Base-by-base conservation (phyloP, 1,140 invertebrate species). In the Goniozus legneri region DNA sequence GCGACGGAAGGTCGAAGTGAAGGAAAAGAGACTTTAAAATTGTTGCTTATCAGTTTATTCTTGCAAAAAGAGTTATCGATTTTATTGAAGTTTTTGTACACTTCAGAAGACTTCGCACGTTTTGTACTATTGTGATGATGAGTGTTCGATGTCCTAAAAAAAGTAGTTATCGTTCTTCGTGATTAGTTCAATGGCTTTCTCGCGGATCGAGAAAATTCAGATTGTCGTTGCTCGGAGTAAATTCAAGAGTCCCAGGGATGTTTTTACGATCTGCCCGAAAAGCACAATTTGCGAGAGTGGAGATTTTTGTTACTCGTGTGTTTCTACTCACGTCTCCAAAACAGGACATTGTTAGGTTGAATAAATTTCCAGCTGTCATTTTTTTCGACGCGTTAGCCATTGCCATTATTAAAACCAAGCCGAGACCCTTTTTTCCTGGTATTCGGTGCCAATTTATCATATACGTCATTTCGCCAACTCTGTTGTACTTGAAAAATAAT, bases 381-480 rank as follows among this genome's bases (percentile, higher is more conserved):
- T 47, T 58, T 8, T 39, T 30, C 6, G 55, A 35, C 3, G 36
- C 14, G 30, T 58, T 58, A 3, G 50, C 49, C 39, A 58, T 52
- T 1, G 54, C 49, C 0, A 62, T 58, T 8, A 58, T 37, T 13
- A 62, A 30, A 0, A 58, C 7, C 1, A 62, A 13, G 8, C 15
- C 43, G 1, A 47, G 46, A 2, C 22, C 33, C 1, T 20, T 44
- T 19, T 46, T 56, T 7, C 14, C 33, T 14, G 32, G 22, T 12
- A 62, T 8, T 15, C 40, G 40, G 33, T 58, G 49, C 62, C 60
- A 64, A 7, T 62, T 47, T 2, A 47, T 47, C 48, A 43, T 51
- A 2, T 60, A 58, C 3, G 37, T 36, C 1, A 20, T 16, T 13
- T 49, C 35, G 1, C 52, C 50, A 22, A 64, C 41, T 14, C 45